Percentiles rank a stretch among this genome's conserved stretches.
phyloP scores from a whole-genome alignment of 2,113 vertebrate genomes.

The Oxyura jamaicensis region DNA sequence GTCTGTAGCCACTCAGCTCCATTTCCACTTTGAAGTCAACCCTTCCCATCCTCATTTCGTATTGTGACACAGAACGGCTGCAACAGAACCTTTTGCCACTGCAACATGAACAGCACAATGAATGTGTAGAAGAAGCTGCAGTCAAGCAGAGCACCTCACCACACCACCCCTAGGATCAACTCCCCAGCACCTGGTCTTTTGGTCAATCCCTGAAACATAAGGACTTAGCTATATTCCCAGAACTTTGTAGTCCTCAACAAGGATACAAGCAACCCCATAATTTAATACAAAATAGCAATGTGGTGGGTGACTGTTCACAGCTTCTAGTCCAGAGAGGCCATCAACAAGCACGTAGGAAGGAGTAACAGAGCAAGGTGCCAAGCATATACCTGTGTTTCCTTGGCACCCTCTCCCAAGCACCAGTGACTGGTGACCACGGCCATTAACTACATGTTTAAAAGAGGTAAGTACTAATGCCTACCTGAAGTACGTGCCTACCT shows the following conservation, averaged over 20 bases:
- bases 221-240: not conserved
- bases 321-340: not conserved
- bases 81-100: not conserved
- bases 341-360: not conserved
- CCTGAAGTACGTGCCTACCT: conserved; percentile 78
- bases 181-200: not conserved
- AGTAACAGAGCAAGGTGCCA: not conserved
- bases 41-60: not conserved
- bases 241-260: not conserved
- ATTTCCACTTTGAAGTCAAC: not conserved
- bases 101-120: not conserved
- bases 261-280: not conserved
- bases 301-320: not conserved
- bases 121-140: not conserved
- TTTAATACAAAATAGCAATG: not conserved
- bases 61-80: not conserved
- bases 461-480: not conserved
- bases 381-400: not conserved
- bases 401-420: not conserved
- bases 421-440: not conserved
- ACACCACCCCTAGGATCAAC: not conserved
- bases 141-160: not conserved
- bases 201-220: not conserved
- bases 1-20: not conserved
- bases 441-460: not conserved